phyloP scores from a whole-genome alignment of 2,113 vertebrate species.

The Lophius piscatorius region DNA sequence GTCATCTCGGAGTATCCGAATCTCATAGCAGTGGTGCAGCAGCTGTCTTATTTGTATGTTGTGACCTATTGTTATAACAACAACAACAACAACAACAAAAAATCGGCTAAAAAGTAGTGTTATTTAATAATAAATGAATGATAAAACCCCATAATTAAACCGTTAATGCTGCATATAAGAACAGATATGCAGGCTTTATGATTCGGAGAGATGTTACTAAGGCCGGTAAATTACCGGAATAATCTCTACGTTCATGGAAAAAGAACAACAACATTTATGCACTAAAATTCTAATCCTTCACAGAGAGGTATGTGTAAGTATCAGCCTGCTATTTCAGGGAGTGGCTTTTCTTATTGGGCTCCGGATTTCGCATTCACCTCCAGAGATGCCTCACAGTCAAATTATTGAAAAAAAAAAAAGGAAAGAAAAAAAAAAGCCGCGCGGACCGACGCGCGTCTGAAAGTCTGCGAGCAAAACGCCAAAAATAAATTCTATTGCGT shows the following conservation, averaged over 20 bases:
- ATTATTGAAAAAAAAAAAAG: not conserved
- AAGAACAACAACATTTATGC: not conserved
- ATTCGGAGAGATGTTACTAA: not conserved
- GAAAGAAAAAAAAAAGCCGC: not conserved
- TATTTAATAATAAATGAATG: not conserved
- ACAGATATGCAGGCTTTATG: not conserved
- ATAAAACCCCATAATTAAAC: not conserved
- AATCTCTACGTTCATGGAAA: not conserved
- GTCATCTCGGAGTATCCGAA: not conserved
- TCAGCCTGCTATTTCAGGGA: constrained; percentile 78
- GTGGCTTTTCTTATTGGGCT: constrained; percentile 78
- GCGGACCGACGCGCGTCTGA: not conserved
- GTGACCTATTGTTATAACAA: not conserved
- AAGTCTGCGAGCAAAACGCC: constrained; percentile 34
- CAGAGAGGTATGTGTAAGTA: constrained; percentile 56
- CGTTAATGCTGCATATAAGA: not conserved
- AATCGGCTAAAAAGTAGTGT: not conserved
- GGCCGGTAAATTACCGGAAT: not conserved
- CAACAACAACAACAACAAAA: too few relatives aligned
- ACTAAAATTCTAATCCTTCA: constrained; percentile 50
- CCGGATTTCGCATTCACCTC: constrained; percentile 48
- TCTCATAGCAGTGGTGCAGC: not conserved
- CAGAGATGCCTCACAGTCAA: not conserved
- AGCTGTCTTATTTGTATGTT: not conserved
- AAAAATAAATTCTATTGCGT: constrained; percentile 61